Conservation (phyloP, 2,797 vertebrate genomes). For the Erithacus rubecula region DNA sequence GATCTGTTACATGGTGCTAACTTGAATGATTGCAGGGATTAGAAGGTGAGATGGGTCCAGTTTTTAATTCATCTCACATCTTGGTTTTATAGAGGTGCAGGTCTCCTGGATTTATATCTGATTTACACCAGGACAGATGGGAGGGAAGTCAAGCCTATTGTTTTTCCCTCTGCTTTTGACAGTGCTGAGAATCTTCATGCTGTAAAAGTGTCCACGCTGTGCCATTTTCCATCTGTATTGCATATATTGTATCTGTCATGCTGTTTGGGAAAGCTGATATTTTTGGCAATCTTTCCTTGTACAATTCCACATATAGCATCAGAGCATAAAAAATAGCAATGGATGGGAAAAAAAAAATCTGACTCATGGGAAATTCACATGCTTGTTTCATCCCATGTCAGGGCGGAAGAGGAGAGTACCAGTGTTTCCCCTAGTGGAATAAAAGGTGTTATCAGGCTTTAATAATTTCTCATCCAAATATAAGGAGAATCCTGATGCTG, state of each 20-base stretch:
- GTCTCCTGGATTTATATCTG: not conserved
- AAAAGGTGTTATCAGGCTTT: not conserved
- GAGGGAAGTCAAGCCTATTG: slow-evolving; percentile 15
- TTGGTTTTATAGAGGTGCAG: slow-evolving; percentile 14
- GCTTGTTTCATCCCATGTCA: not conserved
- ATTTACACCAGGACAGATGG: slow-evolving; percentile 29
- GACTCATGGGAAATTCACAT: slow-evolving; percentile 26
- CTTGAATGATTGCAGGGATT: slow-evolving; percentile 20
- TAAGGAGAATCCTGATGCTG: not conserved
- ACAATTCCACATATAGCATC: slow-evolving; percentile 9
- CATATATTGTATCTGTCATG: slow-evolving; percentile 52
- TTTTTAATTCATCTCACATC: not conserved
- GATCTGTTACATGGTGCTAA: not conserved
- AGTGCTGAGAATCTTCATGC: slow-evolving; percentile 44
- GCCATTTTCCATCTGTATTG: slow-evolving; percentile 32
- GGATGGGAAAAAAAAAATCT: not conserved
- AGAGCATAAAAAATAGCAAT: not conserved
- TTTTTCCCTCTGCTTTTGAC: slow-evolving; percentile 31
- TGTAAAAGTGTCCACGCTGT: slow-evolving; percentile 37
- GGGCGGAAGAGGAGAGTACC: not conserved
- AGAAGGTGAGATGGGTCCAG: not conserved
- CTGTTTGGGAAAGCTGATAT: slow-evolving; percentile 37
- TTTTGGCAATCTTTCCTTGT: slow-evolving; percentile 53
- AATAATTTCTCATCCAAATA: not conserved
- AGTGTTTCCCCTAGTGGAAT: not conserved